Conservation (phyloP, 2,888 invertebrate species). For the Hydriomena furcata region DNA sequence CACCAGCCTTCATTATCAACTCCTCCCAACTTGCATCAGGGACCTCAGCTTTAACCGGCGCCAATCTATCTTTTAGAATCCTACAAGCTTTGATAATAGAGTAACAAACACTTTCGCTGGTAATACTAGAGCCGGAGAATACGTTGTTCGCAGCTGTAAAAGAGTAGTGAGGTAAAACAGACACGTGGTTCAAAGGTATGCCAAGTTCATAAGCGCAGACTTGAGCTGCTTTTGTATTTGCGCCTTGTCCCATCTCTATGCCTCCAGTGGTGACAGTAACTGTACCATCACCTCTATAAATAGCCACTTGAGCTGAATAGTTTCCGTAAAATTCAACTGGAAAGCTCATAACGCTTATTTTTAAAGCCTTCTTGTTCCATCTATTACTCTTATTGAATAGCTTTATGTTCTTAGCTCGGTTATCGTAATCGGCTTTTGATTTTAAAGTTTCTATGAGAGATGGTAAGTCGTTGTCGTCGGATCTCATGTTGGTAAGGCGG, state of each 20-base stretch:
- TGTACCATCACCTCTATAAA: slow-evolving; percentile 87
- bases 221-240: slow-evolving; percentile 91
- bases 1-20: slow-evolving; percentile 80
- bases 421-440: slow-evolving; percentile 79
- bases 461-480: slow-evolving; percentile 67
- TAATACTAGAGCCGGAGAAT: slow-evolving; percentile 86
- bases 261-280: slow-evolving; percentile 88
- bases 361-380: slow-evolving; percentile 89
- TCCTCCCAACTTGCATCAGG: slow-evolving; percentile 83
- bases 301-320: slow-evolving; percentile 84
- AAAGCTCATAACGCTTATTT: slow-evolving; percentile 87
- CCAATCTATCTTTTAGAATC: slow-evolving; percentile 79
- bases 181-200: slow-evolving; percentile 85
- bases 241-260: slow-evolving; percentile 90
- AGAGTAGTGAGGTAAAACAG: slow-evolving; percentile 84
- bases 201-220: slow-evolving; percentile 89
- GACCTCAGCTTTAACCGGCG: slow-evolving; percentile 76
- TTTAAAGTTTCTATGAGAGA: slow-evolving; percentile 82
- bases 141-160: slow-evolving; percentile 84
- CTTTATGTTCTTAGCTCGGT: slow-evolving; percentile 73
- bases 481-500: slow-evolving; percentile 80
- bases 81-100: slow-evolving; percentile 85
- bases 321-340: slow-evolving; percentile 81
- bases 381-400: slow-evolving; percentile 86
- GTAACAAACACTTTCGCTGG: slow-evolving; percentile 85